Percentiles rank a stretch among this genome's conserved stretches.
Evolutionary conservation across 2,888 invertebrate genomes (phyloP).

Genomic region (Hemaris fuciformis): DNA sequence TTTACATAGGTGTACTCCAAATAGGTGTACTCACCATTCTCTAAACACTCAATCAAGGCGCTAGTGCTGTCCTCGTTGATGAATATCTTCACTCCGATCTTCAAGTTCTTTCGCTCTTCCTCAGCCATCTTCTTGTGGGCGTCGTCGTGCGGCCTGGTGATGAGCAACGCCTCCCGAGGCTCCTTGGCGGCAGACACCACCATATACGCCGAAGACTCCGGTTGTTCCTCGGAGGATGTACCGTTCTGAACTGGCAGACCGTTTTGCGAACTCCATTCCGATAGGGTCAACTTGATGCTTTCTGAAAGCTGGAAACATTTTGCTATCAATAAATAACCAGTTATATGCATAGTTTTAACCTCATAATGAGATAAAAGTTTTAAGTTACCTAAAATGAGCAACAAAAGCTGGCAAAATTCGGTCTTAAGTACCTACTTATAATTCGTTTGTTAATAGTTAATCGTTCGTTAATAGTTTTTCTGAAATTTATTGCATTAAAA

Average conservation of each 20-base stretch:
- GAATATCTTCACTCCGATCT: conserved; percentile 94
- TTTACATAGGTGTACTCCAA: neutral
- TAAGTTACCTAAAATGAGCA: too few relatives aligned
- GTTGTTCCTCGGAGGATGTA: conserved; percentile 34
- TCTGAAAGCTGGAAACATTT: conserved; percentile 66
- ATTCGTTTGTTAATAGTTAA: too few relatives aligned
- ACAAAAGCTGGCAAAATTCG: too few relatives aligned
- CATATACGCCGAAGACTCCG: conserved; percentile 52
- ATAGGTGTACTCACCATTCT: conserved; percentile 82
- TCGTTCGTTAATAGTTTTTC: too few relatives aligned
- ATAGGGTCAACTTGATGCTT: conserved; percentile 72
- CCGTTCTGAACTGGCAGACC: conserved; percentile 55
- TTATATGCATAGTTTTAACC: neutral
- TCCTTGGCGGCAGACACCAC: conserved; percentile 54
- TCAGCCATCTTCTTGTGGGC: conserved; percentile 84
- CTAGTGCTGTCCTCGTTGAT: conserved; percentile 85
- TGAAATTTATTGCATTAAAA: too few relatives aligned
- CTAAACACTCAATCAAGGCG: conserved; percentile 86
- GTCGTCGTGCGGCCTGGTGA: conserved; percentile 83
- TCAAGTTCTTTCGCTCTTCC: conserved; percentile 87
- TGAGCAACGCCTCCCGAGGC: conserved; percentile 62
- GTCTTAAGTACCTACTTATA: too few relatives aligned
- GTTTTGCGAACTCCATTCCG: conserved; percentile 69
- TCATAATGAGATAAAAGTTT: too few relatives aligned
- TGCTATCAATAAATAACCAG: too few relatives aligned